Evolutionary conservation across 2,888 invertebrate genomes (phyloP), one percentile per base, ranked within the genome.

Genomic region (Agrilus biguttatus): DNA sequence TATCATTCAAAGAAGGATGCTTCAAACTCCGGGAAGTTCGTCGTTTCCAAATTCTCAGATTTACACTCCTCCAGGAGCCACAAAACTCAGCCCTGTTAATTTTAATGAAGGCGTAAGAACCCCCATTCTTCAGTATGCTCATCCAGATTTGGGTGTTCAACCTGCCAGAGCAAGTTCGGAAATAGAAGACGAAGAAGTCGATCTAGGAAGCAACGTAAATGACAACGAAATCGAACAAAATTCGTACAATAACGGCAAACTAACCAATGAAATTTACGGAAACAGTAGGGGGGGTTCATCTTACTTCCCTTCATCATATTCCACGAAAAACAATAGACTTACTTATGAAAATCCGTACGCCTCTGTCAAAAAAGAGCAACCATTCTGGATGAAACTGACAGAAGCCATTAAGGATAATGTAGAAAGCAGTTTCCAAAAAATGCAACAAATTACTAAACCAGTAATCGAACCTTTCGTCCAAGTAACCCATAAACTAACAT

Each of bases 91-190:
- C 5, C 68, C 71, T 0, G 67, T 75, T 1, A 73, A 73, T 7
- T 75, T 83, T 47, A 81, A 78, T 47, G 79, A 83, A 51, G 80
- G 81, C 28, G 78, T 80, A 0, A 68, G 84, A 35, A 78, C 80
- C 19, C 84, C 85, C 0, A 82, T 85, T 3, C 67, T 84, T 1
- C 83, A 84, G 54, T 85, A 85, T 55, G 84, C 84, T 1, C 84
- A 85, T 58, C 85, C 85, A 0, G 85, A 85, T 53, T 63, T 84
- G 5, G 85, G 84, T 12, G 78, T 83, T 0, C 84, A 85, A 58
- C 80, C 83, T 0, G 83, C 83, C 1, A 80, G 79, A 61, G 71
- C 71, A 2, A 70, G 68, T 2, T 59, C 67, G n/a, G 65, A 63
- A 46, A 56, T 63, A 13, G 57, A 60, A 21, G 67, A 68, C 28